Evolutionary conservation across 1,140 invertebrate species (phyloP), one percentile per base, ranked within the genome.

Genomic region (Drosophila repleta): DNA sequence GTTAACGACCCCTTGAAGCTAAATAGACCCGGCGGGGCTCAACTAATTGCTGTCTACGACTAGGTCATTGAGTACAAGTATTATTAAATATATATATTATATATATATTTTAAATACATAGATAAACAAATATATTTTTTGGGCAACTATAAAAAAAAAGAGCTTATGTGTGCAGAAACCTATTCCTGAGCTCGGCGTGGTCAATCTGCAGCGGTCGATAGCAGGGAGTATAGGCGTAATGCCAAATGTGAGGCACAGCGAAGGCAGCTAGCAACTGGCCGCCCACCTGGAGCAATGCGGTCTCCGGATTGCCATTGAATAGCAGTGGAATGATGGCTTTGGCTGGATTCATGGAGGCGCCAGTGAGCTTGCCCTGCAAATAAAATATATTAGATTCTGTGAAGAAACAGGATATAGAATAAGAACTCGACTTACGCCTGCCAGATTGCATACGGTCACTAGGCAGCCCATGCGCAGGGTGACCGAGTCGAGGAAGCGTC

Each of bases 401-500:
- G 1, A 20, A 55, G 21, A 4, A 15, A 20, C 4, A 39, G 2
- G 39, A 8, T 2, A 6, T n/a, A 43, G 32, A 18, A 0, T 1
- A 4, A 18, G 10, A 8, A 48, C 8, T 20, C 5, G 6, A 73
- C 70, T 57, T 39, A 84, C 76, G 21, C 76, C 76, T 0, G 65
- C 61, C 6, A 84, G 49, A 10, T 51, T 43, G 18, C 81, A 84
- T 4, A 55, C 63, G 0, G 61, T 60, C 13, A 84, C 62, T 1
- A 84, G 35, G 4, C 78, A 52, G 1, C 76, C 80, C 73, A 84
- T 70, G 5, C 78, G 74, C 10, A 82, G 35, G 6, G 69, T 67
- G 11, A 74, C 77, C 37, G 79, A 81, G 45, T 82, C 79, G 15
- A 77, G 32, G 8, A 74, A 81, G 2, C 74, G 61, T 18, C 69